Conservation (phyloP, 2,888 invertebrate genomes). For the Nymphalis c-album region DNA sequence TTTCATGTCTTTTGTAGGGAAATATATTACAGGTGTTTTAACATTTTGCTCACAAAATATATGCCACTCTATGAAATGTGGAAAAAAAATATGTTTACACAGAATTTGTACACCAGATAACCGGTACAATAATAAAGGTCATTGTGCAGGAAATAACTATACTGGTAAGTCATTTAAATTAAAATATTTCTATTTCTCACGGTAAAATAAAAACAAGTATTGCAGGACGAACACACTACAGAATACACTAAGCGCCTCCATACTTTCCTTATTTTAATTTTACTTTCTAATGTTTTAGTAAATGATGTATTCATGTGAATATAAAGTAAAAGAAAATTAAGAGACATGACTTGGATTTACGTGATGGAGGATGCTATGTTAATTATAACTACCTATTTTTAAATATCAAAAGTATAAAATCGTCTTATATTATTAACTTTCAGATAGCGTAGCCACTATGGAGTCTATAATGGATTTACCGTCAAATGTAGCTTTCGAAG, state of each 20-base stretch:
- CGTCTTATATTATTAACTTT: conserved; percentile 40
- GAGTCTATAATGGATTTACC: conserved; percentile 72
- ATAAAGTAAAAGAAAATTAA: no score
- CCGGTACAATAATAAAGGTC: conserved; percentile 66
- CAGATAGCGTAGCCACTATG: conserved; percentile 68
- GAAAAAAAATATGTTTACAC: conserved; percentile 61
- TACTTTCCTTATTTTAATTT: no score
- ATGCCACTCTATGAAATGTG: conserved; percentile 74
- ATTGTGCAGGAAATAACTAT: conserved; percentile 61
- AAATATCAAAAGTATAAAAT: not conserved
- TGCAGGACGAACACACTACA: no score
- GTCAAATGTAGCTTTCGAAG: conserved; percentile 66
- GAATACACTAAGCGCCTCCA: no score
- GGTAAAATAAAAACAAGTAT: no score
- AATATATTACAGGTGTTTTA: conserved; percentile 68
- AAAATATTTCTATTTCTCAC: not conserved
- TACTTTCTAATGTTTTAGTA: no score
- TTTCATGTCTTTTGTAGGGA: conserved; percentile 71
- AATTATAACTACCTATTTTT: no score
- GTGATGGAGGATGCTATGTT: no score
- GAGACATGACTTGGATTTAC: no score
- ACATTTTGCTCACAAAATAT: conserved; percentile 67
- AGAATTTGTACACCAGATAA: conserved; percentile 62
- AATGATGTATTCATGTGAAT: no score
- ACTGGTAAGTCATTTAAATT: conserved; percentile 53